Evolutionary conservation across 1,140 invertebrate genomes (phyloP), one percentile per base, ranked within the genome.

Genomic region (Hormaphis cornu): DNA sequence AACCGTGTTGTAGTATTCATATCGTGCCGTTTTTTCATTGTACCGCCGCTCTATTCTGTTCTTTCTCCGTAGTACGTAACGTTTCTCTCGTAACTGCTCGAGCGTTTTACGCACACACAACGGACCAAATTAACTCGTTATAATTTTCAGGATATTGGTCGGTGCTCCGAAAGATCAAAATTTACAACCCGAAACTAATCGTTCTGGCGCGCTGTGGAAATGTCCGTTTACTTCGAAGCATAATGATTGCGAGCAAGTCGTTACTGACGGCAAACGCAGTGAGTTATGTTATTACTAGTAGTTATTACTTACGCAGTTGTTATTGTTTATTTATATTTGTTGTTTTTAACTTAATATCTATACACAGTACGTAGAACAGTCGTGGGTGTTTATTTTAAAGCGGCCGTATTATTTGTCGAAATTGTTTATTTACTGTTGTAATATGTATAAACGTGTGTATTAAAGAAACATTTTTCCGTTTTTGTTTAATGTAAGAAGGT

Each of bases 141-240:
- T 33, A 18, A 30, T 20, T 82, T 84, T 10, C 80, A 97, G 94
- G 86, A 81, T 97, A 72, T 79, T 97, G 63, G 89, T 97, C 2
- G 95, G 95, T 30, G 94, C 95, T 37, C 95, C 95, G 4, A 78
- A 90, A 72, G 92, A 87, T 70, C 83, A 92, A 74, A 95, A 95
- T 78, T 78, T 83, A 58, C 90, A 95, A 78, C 90, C 91, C 3
- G 81, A 83, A 33, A 95, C 92, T 10, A 89, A 86, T 69, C 82
- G 80, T 72, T 93, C 93, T 1, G 95, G 95, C 26, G 93, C 91
- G 1, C 79, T 97, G 10, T 96, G 86, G 83, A 87, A 85, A 78
- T 96, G 93, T 79, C 86, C 88, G 1, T 78, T 95, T 12, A 86
- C 84, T 7, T 83, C 85, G 6, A 74, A 77, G 1, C 75, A 78